These are phyloP conservation scores for Acanthurus leucopareius DNA, from an alignment of 2,797 vertebrate genomes.

Conservation along the genomic window DNA sequence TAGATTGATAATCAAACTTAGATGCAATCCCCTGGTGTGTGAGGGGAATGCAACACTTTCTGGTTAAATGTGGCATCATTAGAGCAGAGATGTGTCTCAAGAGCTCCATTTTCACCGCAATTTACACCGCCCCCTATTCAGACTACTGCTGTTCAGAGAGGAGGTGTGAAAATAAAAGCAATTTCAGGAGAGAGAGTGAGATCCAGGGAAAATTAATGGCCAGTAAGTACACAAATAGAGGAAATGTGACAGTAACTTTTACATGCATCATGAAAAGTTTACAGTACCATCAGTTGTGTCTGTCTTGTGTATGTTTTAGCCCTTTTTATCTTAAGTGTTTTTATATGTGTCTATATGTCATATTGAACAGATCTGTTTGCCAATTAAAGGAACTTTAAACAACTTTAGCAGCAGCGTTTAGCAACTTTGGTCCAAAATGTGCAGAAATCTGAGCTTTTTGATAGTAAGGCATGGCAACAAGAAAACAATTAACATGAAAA, in stretches of 20 bases:
- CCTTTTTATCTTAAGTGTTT: not conserved
- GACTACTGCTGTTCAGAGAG: conserved; percentile 10
- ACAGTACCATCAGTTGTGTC: not conserved
- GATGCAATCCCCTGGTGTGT: conserved; percentile 28
- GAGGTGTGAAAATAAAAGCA: not conserved
- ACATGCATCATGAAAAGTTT: conserved; percentile 23
- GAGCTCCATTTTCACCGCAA: conserved; percentile 45
- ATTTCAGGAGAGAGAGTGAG: not conserved
- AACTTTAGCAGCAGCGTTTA: not conserved
- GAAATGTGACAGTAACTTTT: not conserved
- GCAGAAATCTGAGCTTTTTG: not conserved
- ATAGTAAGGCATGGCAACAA: not conserved
- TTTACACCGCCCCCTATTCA: conserved; percentile 10
- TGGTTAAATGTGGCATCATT: conserved; percentile 55
- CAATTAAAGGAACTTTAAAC: not conserved
- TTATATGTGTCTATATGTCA: not conserved
- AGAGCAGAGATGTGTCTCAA: conserved; percentile 37
- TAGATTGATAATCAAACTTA: conserved; percentile 46
- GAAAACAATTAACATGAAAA: not conserved
- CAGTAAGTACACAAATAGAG: not conserved
- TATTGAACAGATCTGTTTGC: not conserved
- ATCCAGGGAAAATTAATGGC: not conserved
- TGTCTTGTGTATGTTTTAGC: not conserved
- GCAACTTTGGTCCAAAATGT: not conserved
- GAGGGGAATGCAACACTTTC: conserved; percentile 22